phyloP scores from a whole-genome alignment of 2,797 vertebrate species.

The Limnodromus scolopaceus region DNA sequence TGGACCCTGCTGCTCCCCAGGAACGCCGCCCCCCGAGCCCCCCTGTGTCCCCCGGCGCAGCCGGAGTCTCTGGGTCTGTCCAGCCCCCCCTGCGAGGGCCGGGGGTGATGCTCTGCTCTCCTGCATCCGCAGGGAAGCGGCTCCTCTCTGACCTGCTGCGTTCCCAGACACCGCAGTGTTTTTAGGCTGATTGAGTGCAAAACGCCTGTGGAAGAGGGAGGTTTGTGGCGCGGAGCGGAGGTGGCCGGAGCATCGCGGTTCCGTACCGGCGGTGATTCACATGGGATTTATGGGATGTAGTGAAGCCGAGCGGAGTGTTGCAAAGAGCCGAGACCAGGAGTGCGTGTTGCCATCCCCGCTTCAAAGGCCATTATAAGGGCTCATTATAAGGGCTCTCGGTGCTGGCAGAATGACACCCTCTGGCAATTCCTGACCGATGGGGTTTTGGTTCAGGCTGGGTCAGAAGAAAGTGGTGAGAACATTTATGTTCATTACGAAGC shows the following conservation, averaged over 20 bases:
- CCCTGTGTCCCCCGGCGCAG: not conserved
- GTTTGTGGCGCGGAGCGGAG: not conserved
- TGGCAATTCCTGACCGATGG: not conserved
- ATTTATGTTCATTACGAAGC: not conserved
- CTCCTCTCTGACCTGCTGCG: accelerated
- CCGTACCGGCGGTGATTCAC: accelerated
- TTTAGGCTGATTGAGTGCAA: not conserved
- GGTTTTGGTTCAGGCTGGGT: not conserved
- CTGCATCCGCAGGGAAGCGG: accelerated
- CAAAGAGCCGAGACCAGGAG: not conserved
- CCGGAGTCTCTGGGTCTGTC: not conserved
- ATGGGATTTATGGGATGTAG: not conserved
- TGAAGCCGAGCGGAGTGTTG: not conserved
- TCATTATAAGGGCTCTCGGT: not conserved
- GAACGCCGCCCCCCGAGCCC: accelerated
- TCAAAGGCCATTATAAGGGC: too few species aligned
- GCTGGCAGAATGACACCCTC: not conserved
- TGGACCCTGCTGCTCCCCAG: not conserved
- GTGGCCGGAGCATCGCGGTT: not conserved
- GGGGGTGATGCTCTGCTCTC: not conserved
- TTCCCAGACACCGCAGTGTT: not conserved
- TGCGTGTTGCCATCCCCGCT: not conserved
- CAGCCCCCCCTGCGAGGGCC: not conserved
- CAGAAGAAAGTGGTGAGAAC: not conserved
- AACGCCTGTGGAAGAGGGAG: not conserved